Conservation (phyloP, 1,140 invertebrate species). For the Camponotus vicinus region DNA sequence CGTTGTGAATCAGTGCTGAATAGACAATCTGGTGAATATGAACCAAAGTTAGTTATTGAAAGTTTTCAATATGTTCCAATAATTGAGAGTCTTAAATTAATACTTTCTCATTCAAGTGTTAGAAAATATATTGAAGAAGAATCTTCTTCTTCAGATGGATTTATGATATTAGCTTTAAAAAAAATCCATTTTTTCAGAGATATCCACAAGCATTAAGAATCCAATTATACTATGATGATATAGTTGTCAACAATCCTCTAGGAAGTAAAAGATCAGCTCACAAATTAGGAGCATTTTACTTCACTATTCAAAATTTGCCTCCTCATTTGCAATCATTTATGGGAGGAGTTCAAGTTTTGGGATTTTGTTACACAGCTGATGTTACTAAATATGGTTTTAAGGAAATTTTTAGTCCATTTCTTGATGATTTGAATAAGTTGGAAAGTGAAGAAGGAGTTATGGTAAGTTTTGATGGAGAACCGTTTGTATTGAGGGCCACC, state of each 20-base stretch:
- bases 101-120: neutral
- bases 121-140: constrained; percentile 15
- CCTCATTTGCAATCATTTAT: neutral
- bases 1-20: constrained; percentile 17
- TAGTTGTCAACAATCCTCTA: constrained; percentile 2
- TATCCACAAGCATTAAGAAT: constrained; percentile 6
- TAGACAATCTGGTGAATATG: neutral
- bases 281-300: constrained; percentile 16
- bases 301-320: constrained; percentile 6
- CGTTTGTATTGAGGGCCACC: neutral
- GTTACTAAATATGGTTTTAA: constrained; percentile 1
- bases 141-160: constrained; percentile 1
- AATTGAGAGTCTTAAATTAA: constrained; percentile 5
- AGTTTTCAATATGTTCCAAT: constrained; percentile 5
- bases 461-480: neutral
- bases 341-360: neutral
- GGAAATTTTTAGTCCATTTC: neutral
- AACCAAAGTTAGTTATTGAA: constrained; percentile 6
- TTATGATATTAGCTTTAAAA: constrained; percentile 2
- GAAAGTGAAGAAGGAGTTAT: neutral
- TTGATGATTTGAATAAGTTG: neutral
- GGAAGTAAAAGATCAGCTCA: constrained; percentile 8
- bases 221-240: constrained; percentile 6
- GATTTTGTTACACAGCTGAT: neutral
- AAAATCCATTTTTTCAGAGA: neutral